Conservation (phyloP, 2,113 vertebrate genomes). For the Heterocephalus glaber region DNA sequence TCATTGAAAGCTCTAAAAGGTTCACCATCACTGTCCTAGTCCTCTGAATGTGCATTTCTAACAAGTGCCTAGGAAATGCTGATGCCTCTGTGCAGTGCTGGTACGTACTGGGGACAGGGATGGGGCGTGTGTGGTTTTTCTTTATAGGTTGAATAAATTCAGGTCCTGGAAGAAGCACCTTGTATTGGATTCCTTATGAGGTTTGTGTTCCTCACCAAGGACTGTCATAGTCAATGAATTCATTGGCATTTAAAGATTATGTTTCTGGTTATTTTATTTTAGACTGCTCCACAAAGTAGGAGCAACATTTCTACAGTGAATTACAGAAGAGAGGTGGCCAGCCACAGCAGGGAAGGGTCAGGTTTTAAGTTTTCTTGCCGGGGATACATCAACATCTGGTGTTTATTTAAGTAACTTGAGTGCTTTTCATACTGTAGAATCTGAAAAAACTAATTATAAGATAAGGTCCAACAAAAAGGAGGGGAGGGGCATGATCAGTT, state of each 20-base stretch:
- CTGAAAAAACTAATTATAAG: not conserved
- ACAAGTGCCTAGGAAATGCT: not conserved
- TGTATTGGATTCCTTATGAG: not conserved
- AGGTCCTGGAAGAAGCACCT: not conserved
- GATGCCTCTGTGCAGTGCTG: not conserved
- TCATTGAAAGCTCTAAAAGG: not conserved
- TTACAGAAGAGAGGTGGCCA: not conserved
- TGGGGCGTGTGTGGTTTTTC: not conserved
- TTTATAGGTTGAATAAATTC: not conserved
- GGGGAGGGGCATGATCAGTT: not conserved
- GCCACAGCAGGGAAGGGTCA: not conserved
- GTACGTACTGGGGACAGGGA: not conserved
- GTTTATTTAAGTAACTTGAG: not conserved
- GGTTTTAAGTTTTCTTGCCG: constrained; percentile 7
- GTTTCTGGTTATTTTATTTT: not conserved
- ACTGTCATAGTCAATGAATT: not conserved
- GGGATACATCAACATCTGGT: not conserved
- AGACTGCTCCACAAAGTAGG: not conserved
- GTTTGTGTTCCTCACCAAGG: not conserved
- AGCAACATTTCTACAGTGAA: not conserved
- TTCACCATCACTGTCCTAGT: not conserved
- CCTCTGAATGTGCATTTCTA: not conserved
- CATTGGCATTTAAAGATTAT: not conserved
- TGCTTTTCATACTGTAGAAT: not conserved
- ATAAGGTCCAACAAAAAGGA: not conserved